These are phyloP conservation scores for Jordanella pulchra DNA, from an alignment of 2,797 vertebrate genomes.

Conservation along the genomic window DNA sequence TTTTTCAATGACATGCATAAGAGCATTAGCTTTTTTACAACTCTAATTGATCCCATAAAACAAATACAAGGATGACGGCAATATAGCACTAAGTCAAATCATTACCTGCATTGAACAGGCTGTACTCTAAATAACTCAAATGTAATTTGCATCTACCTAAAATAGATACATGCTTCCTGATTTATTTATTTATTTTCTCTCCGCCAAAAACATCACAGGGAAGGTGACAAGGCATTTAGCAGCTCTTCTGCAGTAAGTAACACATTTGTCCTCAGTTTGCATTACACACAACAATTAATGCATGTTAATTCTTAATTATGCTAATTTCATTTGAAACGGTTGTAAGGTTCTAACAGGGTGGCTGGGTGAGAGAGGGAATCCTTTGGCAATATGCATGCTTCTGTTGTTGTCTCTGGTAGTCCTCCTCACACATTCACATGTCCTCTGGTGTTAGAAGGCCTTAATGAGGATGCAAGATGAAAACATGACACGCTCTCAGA, in stretches of 20 bases:
- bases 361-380: conserved; percentile 84
- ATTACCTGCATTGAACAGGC: conserved; percentile 1
- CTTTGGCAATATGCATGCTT: conserved; percentile 75
- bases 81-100: conserved; percentile 1
- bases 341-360: conserved; percentile 90
- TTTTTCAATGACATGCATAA: not conserved
- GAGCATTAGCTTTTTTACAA: not conserved
- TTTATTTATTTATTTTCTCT: not conserved
- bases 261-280: conserved; percentile 93
- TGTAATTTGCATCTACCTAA: conserved; percentile 2
- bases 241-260: conserved; percentile 88
- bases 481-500: conserved; percentile 71
- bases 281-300: conserved; percentile 97
- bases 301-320: conserved; percentile 99
- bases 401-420: conserved; percentile 85
- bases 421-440: conserved; percentile 77
- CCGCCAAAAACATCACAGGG: conserved; percentile 42
- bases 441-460: conserved; percentile 73
- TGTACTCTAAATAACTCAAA: not conserved
- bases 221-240: conserved; percentile 91
- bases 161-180: not conserved
- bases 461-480: conserved; percentile 77
- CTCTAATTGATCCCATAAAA: not conserved
- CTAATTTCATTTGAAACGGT: conserved; percentile 92
- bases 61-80: conserved; percentile 1